phyloP scores from a whole-genome alignment of 2,797 vertebrate species.

The Chiloscyllium punctatum region DNA sequence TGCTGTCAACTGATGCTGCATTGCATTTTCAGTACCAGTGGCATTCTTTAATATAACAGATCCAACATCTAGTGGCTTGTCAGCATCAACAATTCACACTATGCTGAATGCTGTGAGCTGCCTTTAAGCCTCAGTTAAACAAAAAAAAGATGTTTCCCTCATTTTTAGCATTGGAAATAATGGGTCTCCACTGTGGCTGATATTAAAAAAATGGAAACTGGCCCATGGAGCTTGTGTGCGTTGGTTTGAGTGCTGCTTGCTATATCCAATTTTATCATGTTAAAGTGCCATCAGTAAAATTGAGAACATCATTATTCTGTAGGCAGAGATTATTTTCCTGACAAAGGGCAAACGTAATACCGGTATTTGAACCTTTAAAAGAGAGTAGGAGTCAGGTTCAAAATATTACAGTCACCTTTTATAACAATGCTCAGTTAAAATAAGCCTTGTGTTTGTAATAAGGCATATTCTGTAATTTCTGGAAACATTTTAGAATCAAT shows the following conservation, averaged over 20 bases:
- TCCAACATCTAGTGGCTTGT: background rate
- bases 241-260: conserved; percentile 6
- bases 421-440: conserved; percentile 1
- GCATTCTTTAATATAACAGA: conserved; percentile 29
- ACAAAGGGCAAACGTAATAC: conserved; percentile 13
- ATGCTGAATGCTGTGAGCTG: background rate
- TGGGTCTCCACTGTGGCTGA: background rate
- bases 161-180: background rate
- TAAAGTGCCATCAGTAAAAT: conserved; percentile 30
- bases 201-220: background rate
- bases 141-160: background rate
- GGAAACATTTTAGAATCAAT: background rate
- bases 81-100: conserved; percentile 10
- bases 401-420: background rate
- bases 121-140: background rate
- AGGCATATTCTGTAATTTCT: background rate
- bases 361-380: conserved; percentile 12
- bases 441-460: conserved; percentile 23
- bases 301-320: conserved; percentile 18
- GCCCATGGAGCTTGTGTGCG: background rate
- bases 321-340: background rate
- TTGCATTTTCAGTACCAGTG: background rate
- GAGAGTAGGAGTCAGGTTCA: conserved; percentile 7
- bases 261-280: conserved; percentile 9
- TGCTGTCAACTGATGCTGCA: conserved; percentile 13